A percentile compares a stretch with the other conserved stretches of the same genome.
Evolutionary conservation across 2,888 invertebrate genomes (phyloP).

Genomic region (Neocrepidodera transversa): DNA sequence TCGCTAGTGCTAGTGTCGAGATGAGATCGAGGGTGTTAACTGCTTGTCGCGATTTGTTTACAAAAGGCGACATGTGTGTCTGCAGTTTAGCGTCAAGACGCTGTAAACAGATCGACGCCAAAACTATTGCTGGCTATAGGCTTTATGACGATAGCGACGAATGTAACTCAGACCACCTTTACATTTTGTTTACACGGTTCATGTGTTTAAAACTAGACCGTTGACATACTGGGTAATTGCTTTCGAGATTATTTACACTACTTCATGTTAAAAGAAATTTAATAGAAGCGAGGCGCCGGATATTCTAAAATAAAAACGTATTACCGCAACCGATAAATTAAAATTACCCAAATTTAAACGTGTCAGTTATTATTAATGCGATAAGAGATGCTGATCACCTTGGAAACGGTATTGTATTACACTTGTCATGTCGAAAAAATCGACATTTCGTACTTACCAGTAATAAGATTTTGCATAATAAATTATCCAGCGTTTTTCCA

Average conservation of each 20-base stretch:
- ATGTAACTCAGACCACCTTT: constrained; percentile 53
- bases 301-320: constrained; percentile 52
- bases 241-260: constrained; percentile 57
- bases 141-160: constrained; percentile 61
- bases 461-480: too few species aligned
- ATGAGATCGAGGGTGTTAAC: constrained; percentile 47
- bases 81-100: constrained; percentile 55
- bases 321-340: constrained; percentile 46
- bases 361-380: constrained; percentile 28
- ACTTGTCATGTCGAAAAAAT: too few species aligned
- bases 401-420: too few species aligned
- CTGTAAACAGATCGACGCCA: constrained; percentile 66
- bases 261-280: constrained; percentile 56
- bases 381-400: too few species aligned
- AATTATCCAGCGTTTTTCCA: too few species aligned
- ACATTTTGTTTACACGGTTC: constrained; percentile 56
- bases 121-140: constrained; percentile 52
- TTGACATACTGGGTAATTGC: constrained; percentile 61
- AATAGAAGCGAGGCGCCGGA: constrained; percentile 55
- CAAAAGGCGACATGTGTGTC: constrained; percentile 57
- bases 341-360: constrained; percentile 40
- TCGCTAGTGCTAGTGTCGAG: constrained; percentile 42
- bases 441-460: too few species aligned
- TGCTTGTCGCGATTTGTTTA: constrained; percentile 57
- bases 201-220: constrained; percentile 58